phyloP scores from a whole-genome alignment of 1,140 invertebrate species.

The Drosophila bipectinata region DNA sequence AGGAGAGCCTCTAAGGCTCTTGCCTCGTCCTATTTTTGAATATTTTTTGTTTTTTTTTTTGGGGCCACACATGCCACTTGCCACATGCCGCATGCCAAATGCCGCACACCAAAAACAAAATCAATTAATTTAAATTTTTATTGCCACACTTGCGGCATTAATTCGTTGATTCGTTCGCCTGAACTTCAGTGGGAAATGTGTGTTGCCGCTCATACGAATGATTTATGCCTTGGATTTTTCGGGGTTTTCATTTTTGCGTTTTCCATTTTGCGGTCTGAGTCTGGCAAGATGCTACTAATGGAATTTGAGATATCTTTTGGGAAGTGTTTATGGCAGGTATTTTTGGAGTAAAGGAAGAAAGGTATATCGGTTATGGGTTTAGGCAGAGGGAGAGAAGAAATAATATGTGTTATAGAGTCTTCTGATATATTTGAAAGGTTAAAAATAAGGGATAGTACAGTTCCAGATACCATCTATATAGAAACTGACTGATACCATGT shows the following conservation, averaged over 20 bases:
- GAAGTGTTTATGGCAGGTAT: no score
- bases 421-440: no score
- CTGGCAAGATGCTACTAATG: constrained; percentile 44
- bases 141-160: constrained; percentile 63
- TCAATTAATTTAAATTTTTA: constrained; percentile 77
- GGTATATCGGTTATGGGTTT: no score
- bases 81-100: constrained; percentile 11
- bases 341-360: no score
- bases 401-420: no score
- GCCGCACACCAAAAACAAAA: constrained; percentile 42
- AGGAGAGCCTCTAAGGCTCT: neutral
- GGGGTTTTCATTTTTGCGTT: no score
- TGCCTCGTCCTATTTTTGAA: no score
- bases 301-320: constrained; percentile 33
- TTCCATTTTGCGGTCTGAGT: constrained; percentile 6
- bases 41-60: neutral
- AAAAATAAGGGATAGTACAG: no score
- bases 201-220: constrained; percentile 31
- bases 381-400: no score
- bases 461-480: no score
- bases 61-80: neutral
- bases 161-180: constrained; percentile 52
- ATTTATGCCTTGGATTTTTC: constrained; percentile 18
- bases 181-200: constrained; percentile 40
- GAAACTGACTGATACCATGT: no score